Evolutionary conservation across 1,140 invertebrate species (phyloP).

Genomic region (Trichonephila clavipes): DNA sequence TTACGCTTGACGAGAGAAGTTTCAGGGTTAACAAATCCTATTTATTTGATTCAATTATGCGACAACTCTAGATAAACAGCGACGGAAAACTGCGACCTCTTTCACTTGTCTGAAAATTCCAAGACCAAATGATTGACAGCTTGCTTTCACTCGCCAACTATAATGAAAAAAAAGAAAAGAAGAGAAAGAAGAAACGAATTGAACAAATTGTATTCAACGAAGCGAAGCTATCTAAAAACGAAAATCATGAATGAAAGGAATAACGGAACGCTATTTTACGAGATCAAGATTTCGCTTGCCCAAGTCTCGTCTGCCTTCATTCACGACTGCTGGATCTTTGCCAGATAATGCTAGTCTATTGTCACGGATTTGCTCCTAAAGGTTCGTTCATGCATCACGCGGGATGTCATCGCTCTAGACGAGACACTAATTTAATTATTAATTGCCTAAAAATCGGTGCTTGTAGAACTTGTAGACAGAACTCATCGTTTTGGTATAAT

Average conservation of each 20-base stretch:
- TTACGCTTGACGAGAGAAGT: neutral
- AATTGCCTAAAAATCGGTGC: neutral
- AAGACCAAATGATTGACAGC: neutral
- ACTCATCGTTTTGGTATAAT: too few species aligned
- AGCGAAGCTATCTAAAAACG: conserved; percentile 27
- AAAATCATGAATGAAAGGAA: conserved; percentile 57
- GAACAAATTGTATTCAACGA: conserved; percentile 29
- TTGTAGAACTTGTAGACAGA: neutral
- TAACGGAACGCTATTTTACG: conserved; percentile 51
- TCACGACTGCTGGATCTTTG: conserved; percentile 58
- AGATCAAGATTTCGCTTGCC: conserved; percentile 1
- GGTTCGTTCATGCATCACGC: conserved; percentile 54
- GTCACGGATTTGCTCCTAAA: conserved; percentile 51
- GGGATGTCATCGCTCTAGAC: conserved; percentile 49
- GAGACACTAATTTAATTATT: conserved; percentile 46
- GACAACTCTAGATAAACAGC: neutral
- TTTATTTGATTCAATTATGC: neutral
- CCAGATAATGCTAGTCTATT: conserved; percentile 43
- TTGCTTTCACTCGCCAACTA: neutral
- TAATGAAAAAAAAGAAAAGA: neutral
- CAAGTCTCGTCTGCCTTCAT: neutral
- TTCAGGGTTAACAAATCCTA: neutral
- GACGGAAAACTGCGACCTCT: neutral
- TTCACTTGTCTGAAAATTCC: conserved; percentile 7
- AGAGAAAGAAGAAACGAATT: neutral